Base-by-base conservation (phyloP, 2,113 vertebrate genomes). In the Nematolebias whitei region DNA sequence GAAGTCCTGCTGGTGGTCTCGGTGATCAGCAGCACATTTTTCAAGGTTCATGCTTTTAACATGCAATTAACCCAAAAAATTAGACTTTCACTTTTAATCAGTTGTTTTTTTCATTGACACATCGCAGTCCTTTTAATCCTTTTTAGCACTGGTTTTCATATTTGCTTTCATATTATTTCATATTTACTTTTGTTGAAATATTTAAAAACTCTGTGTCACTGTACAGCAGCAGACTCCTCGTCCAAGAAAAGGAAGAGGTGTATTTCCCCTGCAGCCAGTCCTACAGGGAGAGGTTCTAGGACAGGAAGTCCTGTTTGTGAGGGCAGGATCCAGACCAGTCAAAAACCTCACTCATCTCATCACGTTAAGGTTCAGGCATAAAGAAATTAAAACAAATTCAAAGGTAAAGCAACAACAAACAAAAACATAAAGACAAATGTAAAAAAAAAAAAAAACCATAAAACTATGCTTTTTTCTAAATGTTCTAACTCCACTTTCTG, bases 331-430 rank as follows among this genome's bases (percentile, higher is more conserved):
- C 15, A 57, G 1, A 0, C 67, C 79, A n/a, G 83, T 96, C 13
- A 48, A n/a, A 3, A 85, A 94, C 76, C 94, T 99, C 67, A 57
- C 86, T 0, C 66, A 95, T 1, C 93, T 93, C 0, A 51, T 99
- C 81, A 53, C 79, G 1, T 87, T 99, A 55, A 87, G 58, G 16
- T 97, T 98, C 89, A 89, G 5, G 77, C 90, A 92, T 0, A 35
- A n/a, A n/a, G n/a, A n/a, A n/a, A n/a, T 62, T 16, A 52, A 58
- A 20, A 7, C 14, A n/a, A n/a, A n/a, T n/a, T n/a, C n/a, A n/a
- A n/a, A n/a, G 89, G 97, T 96, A 87, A 77, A 88, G 76, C 26
- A 1, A 54, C 0, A 44, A 13, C 2, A 24, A 23, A 4, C 1
- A 50, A 12, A 24, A 58, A 19, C 12, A 9, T 48, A 9, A 5